Percentiles rank a stretch among this genome's conserved stretches.
These are phyloP conservation scores for Brachionus rubens DNA, from an alignment of 1,140 invertebrate genomes.

Conservation along the genomic window DNA sequence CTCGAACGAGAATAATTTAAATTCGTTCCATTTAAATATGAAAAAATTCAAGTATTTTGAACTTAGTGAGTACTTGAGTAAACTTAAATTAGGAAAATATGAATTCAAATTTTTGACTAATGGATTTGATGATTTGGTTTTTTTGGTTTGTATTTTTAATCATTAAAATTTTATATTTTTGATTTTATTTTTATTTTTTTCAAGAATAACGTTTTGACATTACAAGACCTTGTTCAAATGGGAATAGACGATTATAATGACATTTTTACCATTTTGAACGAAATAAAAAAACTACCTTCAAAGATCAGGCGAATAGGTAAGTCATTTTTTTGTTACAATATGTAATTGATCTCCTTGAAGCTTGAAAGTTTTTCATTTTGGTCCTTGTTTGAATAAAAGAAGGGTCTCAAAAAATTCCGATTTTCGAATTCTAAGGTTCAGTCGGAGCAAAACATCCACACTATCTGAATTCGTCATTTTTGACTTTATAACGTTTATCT, in stretches of 20 bases:
- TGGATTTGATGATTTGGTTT: slow-evolving; percentile 24
- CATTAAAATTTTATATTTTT: not conserved
- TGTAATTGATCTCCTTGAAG: too few relatives aligned
- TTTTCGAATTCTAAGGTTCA: too few relatives aligned
- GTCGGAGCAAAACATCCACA: too few relatives aligned
- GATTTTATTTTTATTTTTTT: not conserved
- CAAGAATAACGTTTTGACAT: slow-evolving; percentile 16
- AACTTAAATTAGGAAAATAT: slow-evolving; percentile 14
- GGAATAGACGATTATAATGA: slow-evolving; percentile 32
- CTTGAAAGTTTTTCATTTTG: too few relatives aligned
- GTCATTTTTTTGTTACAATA: not conserved
- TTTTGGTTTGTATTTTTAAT: not conserved
- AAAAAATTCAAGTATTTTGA: slow-evolving; percentile 41
- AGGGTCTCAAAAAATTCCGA: too few relatives aligned
- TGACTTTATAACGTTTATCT: too few relatives aligned
- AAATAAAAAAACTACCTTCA: slow-evolving; percentile 17
- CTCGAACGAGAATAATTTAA: too few relatives aligned
- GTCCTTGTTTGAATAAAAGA: too few relatives aligned
- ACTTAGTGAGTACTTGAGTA: slow-evolving; percentile 15
- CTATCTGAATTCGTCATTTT: too few relatives aligned
- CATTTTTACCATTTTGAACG: slow-evolving; percentile 18
- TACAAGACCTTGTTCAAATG: slow-evolving; percentile 33
- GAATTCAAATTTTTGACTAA: slow-evolving; percentile 45
- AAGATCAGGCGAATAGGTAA: slow-evolving; percentile 7
- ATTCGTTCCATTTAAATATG: slow-evolving; percentile 23